These are phyloP conservation scores for Apis mellifera DNA, from an alignment of 1,140 invertebrate species.

Conservation along the genomic window DNA sequence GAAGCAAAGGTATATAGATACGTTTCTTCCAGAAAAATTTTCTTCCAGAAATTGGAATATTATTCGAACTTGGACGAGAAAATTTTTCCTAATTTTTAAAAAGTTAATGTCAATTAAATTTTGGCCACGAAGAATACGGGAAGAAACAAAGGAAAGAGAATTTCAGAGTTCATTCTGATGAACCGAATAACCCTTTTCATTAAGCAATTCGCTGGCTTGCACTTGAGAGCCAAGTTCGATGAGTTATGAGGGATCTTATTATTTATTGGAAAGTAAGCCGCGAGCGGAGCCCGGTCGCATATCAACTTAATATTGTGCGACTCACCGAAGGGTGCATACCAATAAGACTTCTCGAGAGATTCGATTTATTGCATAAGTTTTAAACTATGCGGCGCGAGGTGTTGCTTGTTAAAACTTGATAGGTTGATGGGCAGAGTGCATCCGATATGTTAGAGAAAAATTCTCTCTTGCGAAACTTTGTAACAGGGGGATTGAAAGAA, in stretches of 20 bases:
- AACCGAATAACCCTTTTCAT: neutral
- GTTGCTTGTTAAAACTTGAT: slow-evolving; percentile 37
- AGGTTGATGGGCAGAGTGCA: slow-evolving; percentile 14
- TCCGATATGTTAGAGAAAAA: slow-evolving; percentile 5
- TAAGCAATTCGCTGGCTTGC: neutral
- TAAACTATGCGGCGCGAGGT: slow-evolving; percentile 30
- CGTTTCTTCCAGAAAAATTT: too few relatives aligned
- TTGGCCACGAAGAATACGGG: too few relatives aligned
- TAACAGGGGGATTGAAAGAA: neutral
- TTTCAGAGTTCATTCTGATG: neutral
- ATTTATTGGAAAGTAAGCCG: slow-evolving; percentile 22
- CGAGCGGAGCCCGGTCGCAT: neutral
- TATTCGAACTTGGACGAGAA: too few relatives aligned
- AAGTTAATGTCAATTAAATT: too few relatives aligned
- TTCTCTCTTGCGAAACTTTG: neutral
- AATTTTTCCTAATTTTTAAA: too few relatives aligned
- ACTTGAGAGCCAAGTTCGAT: neutral
- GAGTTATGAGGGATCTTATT: slow-evolving; percentile 22
- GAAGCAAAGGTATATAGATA: too few relatives aligned
- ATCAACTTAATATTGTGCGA: slow-evolving; percentile 36
- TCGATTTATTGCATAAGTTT: slow-evolving; percentile 35
- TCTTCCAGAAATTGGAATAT: too few relatives aligned
- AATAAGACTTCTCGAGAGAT: slow-evolving; percentile 27
- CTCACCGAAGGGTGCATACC: slow-evolving; percentile 22
- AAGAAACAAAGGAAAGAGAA: too few relatives aligned